phyloP scores from a whole-genome alignment of 2,797 vertebrate genomes.

The Scyliorhinus canicula region DNA sequence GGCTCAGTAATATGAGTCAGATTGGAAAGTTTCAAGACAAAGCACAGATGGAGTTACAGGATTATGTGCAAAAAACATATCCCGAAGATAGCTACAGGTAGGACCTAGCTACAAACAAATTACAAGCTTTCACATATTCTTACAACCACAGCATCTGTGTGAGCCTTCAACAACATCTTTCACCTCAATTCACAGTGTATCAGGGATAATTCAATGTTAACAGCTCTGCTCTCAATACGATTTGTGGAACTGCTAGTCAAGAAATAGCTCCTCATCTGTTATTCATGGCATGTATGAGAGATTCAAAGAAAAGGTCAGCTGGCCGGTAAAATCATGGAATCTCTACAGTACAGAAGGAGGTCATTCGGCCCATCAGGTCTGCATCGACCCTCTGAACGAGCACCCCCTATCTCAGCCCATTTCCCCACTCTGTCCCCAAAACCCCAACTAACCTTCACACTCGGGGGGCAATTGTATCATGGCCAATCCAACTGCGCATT shows the following conservation, averaged over 20 bases:
- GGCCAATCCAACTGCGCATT: too few relatives aligned
- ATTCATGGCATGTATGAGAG: background rate
- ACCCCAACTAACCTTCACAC: too few relatives aligned
- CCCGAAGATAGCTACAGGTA: conserved; percentile 95
- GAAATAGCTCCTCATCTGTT: background rate
- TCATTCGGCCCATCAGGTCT: too few relatives aligned
- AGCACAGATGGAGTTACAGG: conserved; percentile 97
- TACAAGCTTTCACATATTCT: background rate
- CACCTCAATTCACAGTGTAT: background rate
- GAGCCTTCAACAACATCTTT: background rate
- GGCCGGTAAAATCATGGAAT: too few relatives aligned
- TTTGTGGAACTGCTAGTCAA: background rate
- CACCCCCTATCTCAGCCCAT: too few relatives aligned
- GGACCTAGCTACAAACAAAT: background rate
- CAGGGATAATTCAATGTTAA: background rate
- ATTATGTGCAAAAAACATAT: conserved; percentile 96
- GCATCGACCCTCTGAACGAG: too few relatives aligned
- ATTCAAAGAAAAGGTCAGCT: background rate
- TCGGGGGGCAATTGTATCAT: too few relatives aligned
- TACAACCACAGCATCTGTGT: background rate
- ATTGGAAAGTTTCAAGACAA: conserved; percentile 98
- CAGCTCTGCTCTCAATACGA: background rate
- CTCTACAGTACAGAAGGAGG: too few relatives aligned
- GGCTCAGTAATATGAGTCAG: conserved; percentile 80
- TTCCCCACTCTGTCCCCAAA: too few relatives aligned